Percentiles rank a stretch among this genome's conserved stretches.
Evolutionary conservation across 1,140 invertebrate species (phyloP).

Genomic region (Ceratina japonica): DNA sequence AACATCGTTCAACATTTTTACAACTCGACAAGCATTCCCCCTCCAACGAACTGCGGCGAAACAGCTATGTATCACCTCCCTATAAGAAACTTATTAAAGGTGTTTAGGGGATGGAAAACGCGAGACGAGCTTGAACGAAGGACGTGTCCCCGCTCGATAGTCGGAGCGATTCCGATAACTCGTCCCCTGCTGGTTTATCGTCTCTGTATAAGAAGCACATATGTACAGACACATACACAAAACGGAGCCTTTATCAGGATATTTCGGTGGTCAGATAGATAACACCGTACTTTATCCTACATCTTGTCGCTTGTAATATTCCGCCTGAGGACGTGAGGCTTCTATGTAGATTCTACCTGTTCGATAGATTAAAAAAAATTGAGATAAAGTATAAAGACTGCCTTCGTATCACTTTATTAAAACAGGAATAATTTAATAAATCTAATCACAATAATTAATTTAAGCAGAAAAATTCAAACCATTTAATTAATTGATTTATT

Average conservation of each 20-base stretch:
- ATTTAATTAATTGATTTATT: too few relatives aligned
- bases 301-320: neutral
- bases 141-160: neutral
- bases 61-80: neutral
- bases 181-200: constrained; percentile 3
- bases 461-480: too few relatives aligned
- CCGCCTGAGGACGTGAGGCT: neutral
- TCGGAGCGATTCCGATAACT: neutral
- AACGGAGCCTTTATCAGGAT: neutral
- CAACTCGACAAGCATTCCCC: neutral
- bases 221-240: neutral
- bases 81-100: constrained; percentile 11
- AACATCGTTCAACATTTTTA: neutral
- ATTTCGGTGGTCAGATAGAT: neutral
- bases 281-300: neutral
- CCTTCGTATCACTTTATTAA: too few relatives aligned
- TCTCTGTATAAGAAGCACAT: neutral
- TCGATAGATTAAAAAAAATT: too few relatives aligned
- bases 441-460: too few relatives aligned
- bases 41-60: too few relatives aligned
- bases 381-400: too few relatives aligned
- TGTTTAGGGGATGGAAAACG: neutral
- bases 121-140: too few relatives aligned
- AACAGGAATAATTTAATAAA: too few relatives aligned
- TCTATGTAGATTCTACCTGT: neutral